Base-by-base conservation (phyloP, 2,888 invertebrate genomes). In the Epinotia bilunana region DNA sequence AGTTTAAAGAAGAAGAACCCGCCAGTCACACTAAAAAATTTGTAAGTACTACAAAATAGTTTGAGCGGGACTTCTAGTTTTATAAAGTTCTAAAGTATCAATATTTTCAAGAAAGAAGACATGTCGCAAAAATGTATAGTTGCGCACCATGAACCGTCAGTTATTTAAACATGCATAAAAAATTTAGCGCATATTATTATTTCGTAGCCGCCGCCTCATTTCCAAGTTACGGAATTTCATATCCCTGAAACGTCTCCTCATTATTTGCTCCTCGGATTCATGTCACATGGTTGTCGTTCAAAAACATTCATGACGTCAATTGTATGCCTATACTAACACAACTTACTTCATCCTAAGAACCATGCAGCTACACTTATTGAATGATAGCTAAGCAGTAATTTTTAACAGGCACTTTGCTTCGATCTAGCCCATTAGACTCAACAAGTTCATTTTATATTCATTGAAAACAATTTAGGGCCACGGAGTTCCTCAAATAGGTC, bases 401-500 rank as follows among this genome's bases (percentile, higher is more conserved):
- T 53, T 53, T 53, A n/a, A 39, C n/a, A 62, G 39, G 33, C 16
- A 43, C 39, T 12, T 4, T 46, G 63, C 7, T 61, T 33, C 16
- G n/a, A 58, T 11, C 20, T 68, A 61, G 58, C 13, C 55, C 60
- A 64, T 70, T 23, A 73, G 16, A 58, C n/a, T 62, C 64, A 49
- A 76, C 70, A 57, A 65, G 58, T 67, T 71, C 61, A 43, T 57
- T 68, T 71, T 76, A 61, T 76, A 61, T 64, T 23, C 43, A 57
- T 53, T 69, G 23, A 20, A 60, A 72, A 64, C 62, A 74, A 71
- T 73, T 73, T 76, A 76, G 71, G 65, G 65, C 72, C 77, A 76
- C 60, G 78, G 74, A 74, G 77, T 67, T 77, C 72, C 71, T 77
- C 43, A 78, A 78, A 77, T 77, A 79, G 77, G 76, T 71, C 74